Percentiles rank a stretch among this genome's conserved stretches.
These are phyloP conservation scores for Porphyrio hochstetteri DNA, from an alignment of 2,113 vertebrate genomes.

Conservation along the genomic window DNA sequence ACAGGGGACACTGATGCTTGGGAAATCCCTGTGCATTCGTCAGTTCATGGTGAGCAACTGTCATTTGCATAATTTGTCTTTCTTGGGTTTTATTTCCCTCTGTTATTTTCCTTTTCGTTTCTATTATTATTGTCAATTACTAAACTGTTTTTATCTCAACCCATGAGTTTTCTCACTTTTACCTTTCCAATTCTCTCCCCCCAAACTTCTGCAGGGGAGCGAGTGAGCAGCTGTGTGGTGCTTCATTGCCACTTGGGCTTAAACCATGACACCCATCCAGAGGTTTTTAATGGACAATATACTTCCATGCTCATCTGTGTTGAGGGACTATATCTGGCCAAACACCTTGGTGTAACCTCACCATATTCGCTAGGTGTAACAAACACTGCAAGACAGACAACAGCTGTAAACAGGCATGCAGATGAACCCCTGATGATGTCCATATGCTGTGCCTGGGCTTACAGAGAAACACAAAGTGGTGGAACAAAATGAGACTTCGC, in stretches of 20 bases:
- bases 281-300: neutral
- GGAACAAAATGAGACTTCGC: neutral
- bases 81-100: neutral
- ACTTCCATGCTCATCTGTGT: neutral
- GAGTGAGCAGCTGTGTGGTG: neutral
- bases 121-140: neutral
- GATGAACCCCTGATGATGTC: neutral
- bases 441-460: neutral
- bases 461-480: neutral
- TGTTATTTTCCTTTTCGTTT: neutral
- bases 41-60: neutral
- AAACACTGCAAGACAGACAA: neutral
- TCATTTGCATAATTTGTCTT: neutral
- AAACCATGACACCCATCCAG: neutral
- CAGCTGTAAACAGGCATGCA: neutral
- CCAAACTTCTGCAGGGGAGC: no score
- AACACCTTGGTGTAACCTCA: neutral
- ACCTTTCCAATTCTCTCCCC: neutral
- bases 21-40: no score
- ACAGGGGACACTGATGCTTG: rapidly evolving
- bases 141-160: neutral
- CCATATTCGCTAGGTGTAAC: neutral
- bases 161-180: neutral
- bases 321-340: neutral
- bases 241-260: neutral